Base-by-base conservation (phyloP, 2,113 vertebrate genomes). In the Oreotragus oreotragus region DNA sequence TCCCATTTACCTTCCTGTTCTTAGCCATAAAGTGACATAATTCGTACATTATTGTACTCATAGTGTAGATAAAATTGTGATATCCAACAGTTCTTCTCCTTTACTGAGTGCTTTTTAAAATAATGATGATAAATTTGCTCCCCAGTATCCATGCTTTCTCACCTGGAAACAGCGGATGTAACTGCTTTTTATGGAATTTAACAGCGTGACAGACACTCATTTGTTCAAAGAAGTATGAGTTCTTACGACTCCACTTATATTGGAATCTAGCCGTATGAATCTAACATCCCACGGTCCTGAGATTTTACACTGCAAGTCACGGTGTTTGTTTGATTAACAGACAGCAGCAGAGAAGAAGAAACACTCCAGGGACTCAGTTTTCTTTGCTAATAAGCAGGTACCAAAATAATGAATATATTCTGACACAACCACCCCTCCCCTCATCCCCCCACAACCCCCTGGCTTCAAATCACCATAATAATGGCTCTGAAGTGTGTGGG, bases 401-500 rank as follows among this genome's bases (percentile, higher is more conserved):
- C 77, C 86, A 86, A 96, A 94, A 94, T 83, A 93, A 89, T 86
- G 39, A 85, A 3, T 30, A 27, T 73, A 43, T 85, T 93, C 58
- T 83, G 81, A 81, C 45, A 73, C n/a, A 43, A 30, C n/a, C 55
- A 21, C n/a, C 64, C 36, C 28, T 7, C 21, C 16, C 11, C 4
- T 2, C 28, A 0, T 1, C 13, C 21, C 21, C 4, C 27, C 7
- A 14, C 10, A 4, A 11, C 45, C 5, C 16, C 10, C 62, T 9
- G 62, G 33, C 62, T 84, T 83, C 87, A 43, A 81, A 73, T 76
- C 55, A 19, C 39, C 21, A 45, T 84, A 90, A 89, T 93, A 57
- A 79, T 33, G 45, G 30, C 15, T 94, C 45, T 81, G 33, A 55
- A 84, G 60, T 73, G 88, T 49, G 91, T 49, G 70, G 60, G 80